Conservation (phyloP, 2,888 invertebrate genomes). For the Erpobdella octoculata region DNA sequence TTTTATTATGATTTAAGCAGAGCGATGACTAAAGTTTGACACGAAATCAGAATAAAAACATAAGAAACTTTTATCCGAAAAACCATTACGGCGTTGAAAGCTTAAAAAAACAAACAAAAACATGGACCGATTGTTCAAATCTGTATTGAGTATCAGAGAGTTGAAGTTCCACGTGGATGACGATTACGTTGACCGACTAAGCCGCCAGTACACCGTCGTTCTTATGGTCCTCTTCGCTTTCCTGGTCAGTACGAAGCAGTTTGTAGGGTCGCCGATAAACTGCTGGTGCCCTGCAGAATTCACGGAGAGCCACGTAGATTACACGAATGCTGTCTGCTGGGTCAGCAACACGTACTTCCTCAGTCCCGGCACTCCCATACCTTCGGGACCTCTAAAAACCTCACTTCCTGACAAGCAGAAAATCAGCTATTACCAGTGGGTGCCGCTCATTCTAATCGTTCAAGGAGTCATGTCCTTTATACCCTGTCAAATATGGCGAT, state of each 20-base stretch:
- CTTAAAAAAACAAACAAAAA: no score
- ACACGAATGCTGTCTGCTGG: slow-evolving; percentile 40
- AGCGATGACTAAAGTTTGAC: no score
- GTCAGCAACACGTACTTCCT: slow-evolving; percentile 40
- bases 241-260: slow-evolving; percentile 39
- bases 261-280: slow-evolving; percentile 38
- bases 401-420: slow-evolving; percentile 28
- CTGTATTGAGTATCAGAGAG: slow-evolving; percentile 38
- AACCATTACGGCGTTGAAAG: no score
- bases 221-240: slow-evolving; percentile 38
- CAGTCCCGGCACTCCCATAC: slow-evolving; percentile 35
- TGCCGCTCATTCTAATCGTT: slow-evolving; percentile 39
- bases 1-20: no score
- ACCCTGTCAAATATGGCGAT: slow-evolving; percentile 39
- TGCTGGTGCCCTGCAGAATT: slow-evolving; percentile 40
- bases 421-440: slow-evolving; percentile 40
- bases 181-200: slow-evolving; percentile 39
- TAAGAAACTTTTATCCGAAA: no score
- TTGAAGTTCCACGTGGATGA: slow-evolving; percentile 39
- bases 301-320: slow-evolving; percentile 37
- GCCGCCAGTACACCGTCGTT: slow-evolving; percentile 38
- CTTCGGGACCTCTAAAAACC: slow-evolving; percentile 23
- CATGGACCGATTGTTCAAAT: slow-evolving; percentile 40
- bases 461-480: slow-evolving; percentile 38
- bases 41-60: no score